Base-by-base conservation (phyloP, 92 coral and sea anemone species). In the Blastomussa wellsi region DNA sequence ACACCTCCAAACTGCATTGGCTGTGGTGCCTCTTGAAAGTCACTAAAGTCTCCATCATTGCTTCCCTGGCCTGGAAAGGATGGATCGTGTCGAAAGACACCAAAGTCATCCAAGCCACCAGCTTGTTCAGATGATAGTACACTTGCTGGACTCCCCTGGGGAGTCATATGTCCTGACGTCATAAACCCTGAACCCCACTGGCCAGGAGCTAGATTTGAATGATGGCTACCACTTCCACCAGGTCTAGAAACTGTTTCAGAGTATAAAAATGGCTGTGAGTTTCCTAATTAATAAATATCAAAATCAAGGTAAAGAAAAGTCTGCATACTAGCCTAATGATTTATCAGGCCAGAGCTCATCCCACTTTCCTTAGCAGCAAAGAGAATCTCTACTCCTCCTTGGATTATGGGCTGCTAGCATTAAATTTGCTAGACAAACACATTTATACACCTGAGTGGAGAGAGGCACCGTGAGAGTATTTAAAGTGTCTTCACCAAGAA, bases 231-330 rank as follows among this genome's bases (percentile, higher is more conserved):
- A 82, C 87, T 89, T 51, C 93, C 81, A 29, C 97, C 95, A 12
- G 95, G 95, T 75, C 97, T 87, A 24, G 97, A 90, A 91, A 94
- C 97, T 94, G 49, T 60, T 26, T 24, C n/a, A 57, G 32, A 16
- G 33, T 1, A 62, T 26, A 62, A 26, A 29, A 62, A 62, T 8
- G 9, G 8, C 35, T 62, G n/a, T 62, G 32, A 62, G 68, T 17
- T 26, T 62, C 28, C 28, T 26, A 26, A 62, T n/a, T n/a, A n/a
- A n/a, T n/a, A n/a, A n/a, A n/a, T n/a, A n/a, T n/a, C n/a, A n/a
- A n/a, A n/a, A n/a, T n/a, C n/a, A n/a, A n/a, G n/a, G n/a, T n/a
- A n/a, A n/a, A n/a, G n/a, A n/a, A n/a, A n/a, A n/a, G n/a, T n/a
- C n/a, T n/a, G n/a, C n/a, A n/a, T n/a, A n/a, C n/a, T n/a, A n/a